Percentiles rank a stretch among this genome's conserved stretches.
These are phyloP conservation scores for Agonopterix heracliana DNA, from an alignment of 2,888 invertebrate genomes.

Conservation along the genomic window DNA sequence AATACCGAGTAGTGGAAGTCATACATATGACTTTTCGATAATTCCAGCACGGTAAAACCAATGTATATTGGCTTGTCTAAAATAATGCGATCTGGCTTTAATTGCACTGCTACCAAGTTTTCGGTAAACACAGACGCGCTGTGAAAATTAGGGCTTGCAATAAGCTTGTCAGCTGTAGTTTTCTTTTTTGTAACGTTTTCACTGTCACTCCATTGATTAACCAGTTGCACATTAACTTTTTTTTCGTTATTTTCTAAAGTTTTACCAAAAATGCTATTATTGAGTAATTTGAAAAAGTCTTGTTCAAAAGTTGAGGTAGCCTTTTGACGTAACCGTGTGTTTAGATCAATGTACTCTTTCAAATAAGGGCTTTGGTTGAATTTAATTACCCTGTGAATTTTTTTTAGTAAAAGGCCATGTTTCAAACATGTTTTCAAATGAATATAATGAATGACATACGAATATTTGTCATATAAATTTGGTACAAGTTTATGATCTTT, in stretches of 20 bases:
- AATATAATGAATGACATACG: conserved; percentile 28
- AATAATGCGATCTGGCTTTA: conserved; percentile 1
- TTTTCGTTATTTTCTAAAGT: conserved; percentile 8
- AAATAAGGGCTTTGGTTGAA: conserved; percentile 25
- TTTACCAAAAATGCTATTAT: no score
- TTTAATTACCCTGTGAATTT: no score
- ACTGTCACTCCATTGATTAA: conserved; percentile 4
- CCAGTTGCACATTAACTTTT: conserved; percentile 5
- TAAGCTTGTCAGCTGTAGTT: conserved; percentile 3
- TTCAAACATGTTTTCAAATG: conserved; percentile 25
- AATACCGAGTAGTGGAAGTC: conserved; percentile 11
- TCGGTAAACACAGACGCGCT: conserved; percentile 8
- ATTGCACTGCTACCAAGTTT: conserved; percentile 9
- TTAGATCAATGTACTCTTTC: conserved; percentile 20
- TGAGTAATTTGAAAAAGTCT: no score
- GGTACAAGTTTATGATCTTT: conserved; percentile 9
- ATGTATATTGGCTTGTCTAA: conserved; percentile 10
- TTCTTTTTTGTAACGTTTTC: conserved; percentile 7
- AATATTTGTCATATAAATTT: conserved; percentile 21
- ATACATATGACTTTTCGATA: conserved; percentile 13
- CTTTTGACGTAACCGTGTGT: conserved; percentile 1
- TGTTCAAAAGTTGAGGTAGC: conserved; percentile 4
- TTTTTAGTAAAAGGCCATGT: conserved; percentile 19
- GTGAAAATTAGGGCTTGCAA: conserved; percentile 9
- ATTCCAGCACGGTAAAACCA: no score